These are phyloP conservation scores for Eilema depressum DNA, from an alignment of 2,888 invertebrate species.

Conservation along the genomic window DNA sequence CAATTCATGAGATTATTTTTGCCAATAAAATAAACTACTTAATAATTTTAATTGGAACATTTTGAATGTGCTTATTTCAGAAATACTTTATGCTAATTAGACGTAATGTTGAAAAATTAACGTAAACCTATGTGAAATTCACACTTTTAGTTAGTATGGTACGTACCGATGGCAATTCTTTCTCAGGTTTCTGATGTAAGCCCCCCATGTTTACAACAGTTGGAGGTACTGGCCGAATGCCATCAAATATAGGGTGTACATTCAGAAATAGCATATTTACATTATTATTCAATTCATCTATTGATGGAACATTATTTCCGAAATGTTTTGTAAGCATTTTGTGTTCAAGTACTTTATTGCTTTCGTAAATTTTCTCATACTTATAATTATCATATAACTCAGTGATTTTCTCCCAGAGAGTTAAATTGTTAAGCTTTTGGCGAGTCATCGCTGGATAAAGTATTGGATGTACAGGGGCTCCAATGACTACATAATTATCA, in stretches of 20 bases:
- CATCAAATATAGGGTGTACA: conserved; percentile 53
- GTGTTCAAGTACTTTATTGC: conserved; percentile 11
- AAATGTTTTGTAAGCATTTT: conserved; percentile 26
- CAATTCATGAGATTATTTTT: too few species aligned
- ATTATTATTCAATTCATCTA: conserved; percentile 47
- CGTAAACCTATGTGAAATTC: too few species aligned
- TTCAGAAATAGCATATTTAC: conserved; percentile 57
- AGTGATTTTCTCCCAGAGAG: conserved; percentile 37
- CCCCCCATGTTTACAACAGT: conserved; percentile 55
- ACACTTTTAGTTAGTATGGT: too few species aligned
- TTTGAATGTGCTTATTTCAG: too few species aligned
- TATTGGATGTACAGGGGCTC: conserved; percentile 56
- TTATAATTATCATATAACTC: conserved; percentile 23
- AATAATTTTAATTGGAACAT: too few species aligned
- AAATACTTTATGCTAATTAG: too few species aligned
- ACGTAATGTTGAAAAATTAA: too few species aligned
- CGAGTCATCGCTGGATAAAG: conserved; percentile 44
- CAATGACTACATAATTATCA: conserved; percentile 48
- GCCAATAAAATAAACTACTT: too few species aligned
- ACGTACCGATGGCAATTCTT: conserved; percentile 49
- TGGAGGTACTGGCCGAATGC: conserved; percentile 53
- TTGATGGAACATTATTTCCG: conserved; percentile 40
- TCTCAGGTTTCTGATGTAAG: conserved; percentile 43
- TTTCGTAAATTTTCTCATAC: conserved; percentile 4
- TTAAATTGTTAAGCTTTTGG: conserved; percentile 33